These are phyloP conservation scores for Gymnobelideus leadbeateri DNA, from an alignment of 2,113 vertebrate species.

Conservation along the genomic window DNA sequence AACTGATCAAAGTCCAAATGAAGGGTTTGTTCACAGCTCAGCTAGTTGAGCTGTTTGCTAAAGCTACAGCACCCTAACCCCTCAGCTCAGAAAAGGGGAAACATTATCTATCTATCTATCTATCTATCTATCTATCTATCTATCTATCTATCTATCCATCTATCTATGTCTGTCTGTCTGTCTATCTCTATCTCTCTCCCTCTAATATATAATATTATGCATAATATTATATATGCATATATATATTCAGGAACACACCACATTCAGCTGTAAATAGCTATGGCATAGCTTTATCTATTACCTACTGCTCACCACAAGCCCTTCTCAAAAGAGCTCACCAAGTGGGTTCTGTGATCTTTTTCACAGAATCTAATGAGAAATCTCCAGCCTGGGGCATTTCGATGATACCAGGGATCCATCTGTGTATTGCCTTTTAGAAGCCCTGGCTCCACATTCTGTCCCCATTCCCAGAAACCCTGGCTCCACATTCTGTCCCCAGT, in stretches of 20 bases:
- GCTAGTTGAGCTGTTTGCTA: not conserved
- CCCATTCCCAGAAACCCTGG: not conserved
- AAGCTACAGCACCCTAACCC: not conserved
- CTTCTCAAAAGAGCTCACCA: not conserved
- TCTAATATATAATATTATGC: no score
- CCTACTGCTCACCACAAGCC: not conserved
- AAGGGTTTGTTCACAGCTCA: not conserved
- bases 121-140: not conserved
- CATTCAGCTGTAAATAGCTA: not conserved
- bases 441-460: not conserved
- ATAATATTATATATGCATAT: not conserved
- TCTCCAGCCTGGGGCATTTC: not conserved
- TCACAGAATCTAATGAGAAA: not conserved
- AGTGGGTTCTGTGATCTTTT: no score
- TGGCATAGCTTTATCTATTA: not conserved
- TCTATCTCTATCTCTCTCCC: no score
- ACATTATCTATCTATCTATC: not conserved
- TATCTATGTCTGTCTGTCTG: no score
- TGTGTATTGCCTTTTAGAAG: not conserved
- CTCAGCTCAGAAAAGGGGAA: not conserved
- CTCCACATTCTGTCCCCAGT: not conserved
- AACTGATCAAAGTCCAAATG: not conserved
- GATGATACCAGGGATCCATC: not conserved
- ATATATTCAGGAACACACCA: not conserved
- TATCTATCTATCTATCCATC: no score